Conservation (phyloP, 2,797 vertebrate species). For the Cirrhinus mrigala region DNA sequence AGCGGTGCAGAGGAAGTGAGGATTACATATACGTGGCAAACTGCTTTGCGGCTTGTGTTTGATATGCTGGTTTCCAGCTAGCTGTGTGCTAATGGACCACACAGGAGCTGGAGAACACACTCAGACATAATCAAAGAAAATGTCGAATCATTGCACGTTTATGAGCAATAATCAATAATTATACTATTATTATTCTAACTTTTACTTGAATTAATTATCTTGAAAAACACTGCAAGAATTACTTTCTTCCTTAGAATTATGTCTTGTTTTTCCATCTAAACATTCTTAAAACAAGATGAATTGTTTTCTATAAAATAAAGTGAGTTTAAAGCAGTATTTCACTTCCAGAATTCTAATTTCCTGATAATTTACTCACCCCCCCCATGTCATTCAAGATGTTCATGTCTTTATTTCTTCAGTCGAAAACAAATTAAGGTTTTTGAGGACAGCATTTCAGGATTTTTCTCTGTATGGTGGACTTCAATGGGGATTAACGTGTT, state of each 20-base stretch:
- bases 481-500: too few species aligned
- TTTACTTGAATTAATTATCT: constrained; percentile 26
- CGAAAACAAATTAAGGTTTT: too few species aligned
- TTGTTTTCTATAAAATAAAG: neutral
- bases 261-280: neutral
- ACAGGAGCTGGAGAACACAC: constrained; percentile 31
- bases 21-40: constrained; percentile 46
- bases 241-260: neutral
- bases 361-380: too few species aligned
- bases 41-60: constrained; percentile 50
- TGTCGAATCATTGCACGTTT: neutral
- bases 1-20: constrained; percentile 39
- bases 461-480: too few species aligned
- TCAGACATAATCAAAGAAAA: constrained; percentile 3
- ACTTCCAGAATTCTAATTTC: too few species aligned
- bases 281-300: neutral
- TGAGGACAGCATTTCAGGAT: too few species aligned
- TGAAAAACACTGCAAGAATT: neutral
- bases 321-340: too few species aligned
- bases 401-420: too few species aligned
- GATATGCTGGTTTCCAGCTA: constrained; percentile 49
- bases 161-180: too few species aligned
- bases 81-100: constrained; percentile 52
- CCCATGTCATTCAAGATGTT: too few species aligned
- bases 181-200: too few species aligned